Conservation (phyloP, 2,797 vertebrate genomes). For the Neopelma chrysocephalum region DNA sequence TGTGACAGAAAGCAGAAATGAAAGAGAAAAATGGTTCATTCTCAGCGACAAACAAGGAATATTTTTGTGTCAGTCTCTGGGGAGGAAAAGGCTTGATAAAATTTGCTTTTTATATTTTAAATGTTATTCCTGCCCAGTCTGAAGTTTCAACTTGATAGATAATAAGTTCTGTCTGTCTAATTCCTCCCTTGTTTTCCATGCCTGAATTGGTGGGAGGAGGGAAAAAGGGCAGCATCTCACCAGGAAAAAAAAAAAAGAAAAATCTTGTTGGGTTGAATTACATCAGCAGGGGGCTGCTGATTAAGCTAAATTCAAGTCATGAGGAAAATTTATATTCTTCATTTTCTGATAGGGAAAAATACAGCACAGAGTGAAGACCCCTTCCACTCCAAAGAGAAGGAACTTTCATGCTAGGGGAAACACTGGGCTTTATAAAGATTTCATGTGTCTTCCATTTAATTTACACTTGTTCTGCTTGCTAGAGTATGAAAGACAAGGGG, state of each 20-base stretch:
- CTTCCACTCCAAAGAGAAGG: background rate
- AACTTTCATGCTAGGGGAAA: conserved; percentile 1
- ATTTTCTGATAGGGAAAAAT: conserved; percentile 36
- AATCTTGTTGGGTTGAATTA: conserved; percentile 17
- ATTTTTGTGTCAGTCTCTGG: conserved; percentile 32
- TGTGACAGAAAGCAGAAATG: conserved; percentile 47
- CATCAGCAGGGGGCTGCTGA: conserved; percentile 46
- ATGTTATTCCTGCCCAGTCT: conserved; percentile 13
- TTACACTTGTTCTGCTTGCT: conserved; percentile 49
- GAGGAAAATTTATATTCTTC: conserved; percentile 54
- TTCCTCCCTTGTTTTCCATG: conserved; percentile 25
- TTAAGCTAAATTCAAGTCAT: conserved; percentile 58
- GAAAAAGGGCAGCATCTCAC: conserved; percentile 4
- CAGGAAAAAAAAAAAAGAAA: background rate
- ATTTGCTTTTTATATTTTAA: conserved; percentile 46
- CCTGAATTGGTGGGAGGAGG: background rate
- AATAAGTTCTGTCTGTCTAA: conserved; percentile 17
- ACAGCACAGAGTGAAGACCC: background rate
- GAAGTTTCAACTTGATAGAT: conserved; percentile 26
- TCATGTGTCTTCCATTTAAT: conserved; percentile 57
- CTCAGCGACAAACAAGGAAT: conserved; percentile 27
- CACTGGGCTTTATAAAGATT: conserved; percentile 39
- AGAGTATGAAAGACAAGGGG: conserved; percentile 40
- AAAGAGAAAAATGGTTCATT: conserved; percentile 51
- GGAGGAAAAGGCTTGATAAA: conserved; percentile 32